Evolutionary conservation across 1,140 invertebrate genomes (phyloP).

Genomic region (Theocolax elegans): DNA sequence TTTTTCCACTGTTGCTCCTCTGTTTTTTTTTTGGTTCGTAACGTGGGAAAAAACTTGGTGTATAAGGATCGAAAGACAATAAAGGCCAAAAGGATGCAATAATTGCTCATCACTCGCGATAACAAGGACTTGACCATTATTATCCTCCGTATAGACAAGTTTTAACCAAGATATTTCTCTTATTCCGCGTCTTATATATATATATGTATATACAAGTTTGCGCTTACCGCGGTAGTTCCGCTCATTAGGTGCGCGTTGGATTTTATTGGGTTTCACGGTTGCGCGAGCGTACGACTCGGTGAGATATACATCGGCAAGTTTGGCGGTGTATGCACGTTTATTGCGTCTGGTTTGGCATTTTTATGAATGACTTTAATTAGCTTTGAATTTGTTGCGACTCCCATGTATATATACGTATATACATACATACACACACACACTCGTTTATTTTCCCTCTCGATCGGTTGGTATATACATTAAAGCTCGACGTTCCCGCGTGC

Average conservation of each 20-base stretch:
- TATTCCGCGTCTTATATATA: no score
- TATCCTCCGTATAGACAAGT: slow-evolving; percentile 16
- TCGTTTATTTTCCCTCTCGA: no score
- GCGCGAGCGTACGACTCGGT: no score
- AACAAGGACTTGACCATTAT: slow-evolving; percentile 20
- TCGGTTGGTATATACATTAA: no score
- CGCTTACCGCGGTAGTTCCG: background rate
- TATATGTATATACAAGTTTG: no score
- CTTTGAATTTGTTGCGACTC: slow-evolving; percentile 20
- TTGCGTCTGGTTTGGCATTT: slow-evolving; percentile 23
- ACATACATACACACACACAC: no score
- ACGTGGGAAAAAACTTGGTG: no score
- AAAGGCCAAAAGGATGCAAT: slow-evolving; percentile 24
- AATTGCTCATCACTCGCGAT: slow-evolving; percentile 11
- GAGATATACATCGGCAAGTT: slow-evolving; percentile 23
- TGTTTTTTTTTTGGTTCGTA: no score
- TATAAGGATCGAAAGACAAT: no score
- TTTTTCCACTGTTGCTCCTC: background rate
- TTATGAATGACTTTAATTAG: slow-evolving; percentile 32
- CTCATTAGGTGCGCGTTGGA: slow-evolving; percentile 19
- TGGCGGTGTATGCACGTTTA: slow-evolving; percentile 22
- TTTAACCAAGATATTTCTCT: no score
- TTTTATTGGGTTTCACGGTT: background rate
- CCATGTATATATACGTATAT: no score
- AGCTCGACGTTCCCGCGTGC: no score